Conservation (phyloP, 2,797 vertebrate genomes). For the Austrolebias charrua region DNA sequence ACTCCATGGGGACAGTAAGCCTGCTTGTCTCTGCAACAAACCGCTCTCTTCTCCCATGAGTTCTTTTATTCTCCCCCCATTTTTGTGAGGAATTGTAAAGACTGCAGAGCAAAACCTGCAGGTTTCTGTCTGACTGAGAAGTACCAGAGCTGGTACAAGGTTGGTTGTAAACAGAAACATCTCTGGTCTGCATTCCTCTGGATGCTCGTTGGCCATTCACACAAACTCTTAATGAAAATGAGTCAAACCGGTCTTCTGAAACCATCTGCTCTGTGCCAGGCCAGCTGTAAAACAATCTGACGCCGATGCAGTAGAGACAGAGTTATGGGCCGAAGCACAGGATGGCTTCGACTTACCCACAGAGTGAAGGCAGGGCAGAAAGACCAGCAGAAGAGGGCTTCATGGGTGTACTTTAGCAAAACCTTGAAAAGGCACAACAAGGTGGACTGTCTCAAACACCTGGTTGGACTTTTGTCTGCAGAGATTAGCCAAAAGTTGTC, state of each 20-base stretch:
- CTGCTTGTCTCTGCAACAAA: conserved; percentile 36
- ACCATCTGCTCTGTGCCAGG: conserved; percentile 54
- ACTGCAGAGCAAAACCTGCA: conserved; percentile 59
- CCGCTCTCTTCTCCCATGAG: conserved; percentile 9
- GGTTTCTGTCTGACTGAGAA: conserved; percentile 44
- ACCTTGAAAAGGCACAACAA: conserved; percentile 6
- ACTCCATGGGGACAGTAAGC: conserved; percentile 44
- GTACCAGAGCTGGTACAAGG: conserved; percentile 48
- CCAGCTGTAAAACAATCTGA: conserved; percentile 73
- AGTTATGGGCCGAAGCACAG: conserved; percentile 56
- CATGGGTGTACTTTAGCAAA: conserved; percentile 15
- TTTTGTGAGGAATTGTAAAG: conserved; percentile 42
- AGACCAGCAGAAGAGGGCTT: conserved; percentile 13
- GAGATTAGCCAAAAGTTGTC: conserved; percentile 25
- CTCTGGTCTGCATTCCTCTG: conserved; percentile 47
- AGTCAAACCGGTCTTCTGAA: conserved; percentile 59
- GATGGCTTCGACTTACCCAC: conserved; percentile 44
- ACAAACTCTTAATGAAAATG: conserved; percentile 66
- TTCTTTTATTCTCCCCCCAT: conserved; percentile 25
- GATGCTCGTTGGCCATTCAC: conserved; percentile 41
- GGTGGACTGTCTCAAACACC: conserved; percentile 35
- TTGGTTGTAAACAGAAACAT: conserved; percentile 59
- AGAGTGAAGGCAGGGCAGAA: conserved; percentile 35
- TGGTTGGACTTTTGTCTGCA: conserved; percentile 21
- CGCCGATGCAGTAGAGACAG: conserved; percentile 74